phyloP scores from a whole-genome alignment of 2,113 vertebrate genomes.

The Mustela lutreola region DNA sequence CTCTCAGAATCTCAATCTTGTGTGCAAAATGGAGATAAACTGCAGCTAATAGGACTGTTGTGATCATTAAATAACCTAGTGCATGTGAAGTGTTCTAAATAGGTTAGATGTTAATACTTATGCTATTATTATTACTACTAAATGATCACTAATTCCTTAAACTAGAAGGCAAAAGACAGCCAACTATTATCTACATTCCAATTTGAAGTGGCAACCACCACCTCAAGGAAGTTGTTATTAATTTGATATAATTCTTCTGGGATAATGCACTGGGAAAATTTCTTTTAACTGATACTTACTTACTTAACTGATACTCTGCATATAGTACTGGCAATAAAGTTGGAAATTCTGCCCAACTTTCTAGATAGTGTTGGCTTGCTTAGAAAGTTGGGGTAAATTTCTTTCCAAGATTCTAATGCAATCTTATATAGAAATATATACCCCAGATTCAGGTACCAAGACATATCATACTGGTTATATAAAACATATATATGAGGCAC shows the following conservation, averaged over 20 bases:
- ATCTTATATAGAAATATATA: not conserved
- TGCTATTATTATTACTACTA: not conserved
- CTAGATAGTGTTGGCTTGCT: not conserved
- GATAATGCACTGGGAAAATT: not conserved
- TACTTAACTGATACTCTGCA: not conserved
- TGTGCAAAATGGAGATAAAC: not conserved
- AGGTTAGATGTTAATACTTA: not conserved
- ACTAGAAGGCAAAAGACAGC: not conserved
- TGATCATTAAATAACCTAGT: not conserved
- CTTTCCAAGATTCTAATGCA: slow-evolving; percentile 39
- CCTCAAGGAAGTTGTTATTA: not conserved
- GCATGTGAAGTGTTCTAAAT: not conserved
- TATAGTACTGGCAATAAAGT: not conserved
- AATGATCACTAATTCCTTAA: not conserved
- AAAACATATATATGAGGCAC: not conserved
- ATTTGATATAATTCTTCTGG: not conserved
- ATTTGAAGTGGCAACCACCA: not conserved
- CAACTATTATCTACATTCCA: not conserved
- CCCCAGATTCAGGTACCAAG: not conserved
- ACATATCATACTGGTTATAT: not conserved
- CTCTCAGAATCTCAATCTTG: not conserved
- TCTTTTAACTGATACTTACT: not conserved
- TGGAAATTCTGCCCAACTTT: slow-evolving; percentile 33
- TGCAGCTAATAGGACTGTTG: not conserved
- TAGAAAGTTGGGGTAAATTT: not conserved